Evolutionary conservation across 1,140 invertebrate species (phyloP), one percentile per base, ranked within the genome.

Genomic region (Neodiprion virginianus): DNA sequence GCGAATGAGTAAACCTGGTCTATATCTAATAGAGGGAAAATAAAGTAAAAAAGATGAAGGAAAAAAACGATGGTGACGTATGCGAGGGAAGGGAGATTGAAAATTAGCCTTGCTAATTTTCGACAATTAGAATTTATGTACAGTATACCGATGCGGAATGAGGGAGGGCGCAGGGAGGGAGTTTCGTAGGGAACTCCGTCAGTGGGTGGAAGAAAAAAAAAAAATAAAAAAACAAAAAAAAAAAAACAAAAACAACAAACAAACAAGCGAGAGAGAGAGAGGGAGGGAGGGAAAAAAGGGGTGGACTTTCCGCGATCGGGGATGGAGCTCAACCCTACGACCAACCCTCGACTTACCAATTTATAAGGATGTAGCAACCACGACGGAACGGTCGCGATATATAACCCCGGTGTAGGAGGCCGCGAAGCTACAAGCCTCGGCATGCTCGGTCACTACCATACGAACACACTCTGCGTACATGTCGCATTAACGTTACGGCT

Each of bases 71-170:
- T 40, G 28, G 28, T 40, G 28, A 40, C 28, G 28, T 40, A 40
- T 40, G 2, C 5, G 2, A 40, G 28, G 2, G 1, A 40, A 40
- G 28, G 28, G 28, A 40, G 28, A 40, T 40, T 40, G 28, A 40
- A 40, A 74, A 76, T 76, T 74, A 76, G 48, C 49, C 53, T 23
- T 49, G 65, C 66, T 74, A 74, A 76, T 76, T 74, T 71, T 53
- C 40, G 21, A 69, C 69, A 72, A 76, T 74, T 72, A 74, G 72
- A 74, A 76, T 76, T 74, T 71, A 76, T 71, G 72, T 66, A 50
- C 14, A 49, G 17, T 65, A 17, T 65, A 14, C 7, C 1, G 28
- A 40, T 5, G 28, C 28, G 28, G 28, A 40, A 40, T 5, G 28
- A 40, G 28, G 28, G 28, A 4, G 28, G 28, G 28, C 5, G 28